Evolutionary conservation across 2,113 vertebrate species (phyloP), one percentile per base, ranked within the genome.

Genomic region (Aspidoscelis tigris): DNA sequence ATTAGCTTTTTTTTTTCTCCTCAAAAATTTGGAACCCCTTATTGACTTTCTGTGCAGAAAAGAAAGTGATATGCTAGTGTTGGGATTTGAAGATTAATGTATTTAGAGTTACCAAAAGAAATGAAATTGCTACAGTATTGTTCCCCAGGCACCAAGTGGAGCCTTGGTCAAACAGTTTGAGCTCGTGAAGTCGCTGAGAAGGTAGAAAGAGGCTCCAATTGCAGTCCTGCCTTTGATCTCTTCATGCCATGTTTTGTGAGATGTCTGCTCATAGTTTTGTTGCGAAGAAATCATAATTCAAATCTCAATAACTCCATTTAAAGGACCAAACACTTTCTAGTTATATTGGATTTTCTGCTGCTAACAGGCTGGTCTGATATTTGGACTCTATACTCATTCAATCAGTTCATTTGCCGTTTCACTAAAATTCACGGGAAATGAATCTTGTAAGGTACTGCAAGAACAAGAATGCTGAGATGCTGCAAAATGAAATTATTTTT

Each of bases 251-350:
- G 47, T 58, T 33, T 91, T 68, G 73, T 73, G 82, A 81, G 84
- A 84, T 71, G 88, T 88, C 47, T 87, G 71, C 72, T 81, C 85
- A 53, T 58, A 74, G 41, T 86, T 87, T 50, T 80, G 66, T 87
- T 64, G 88, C 65, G n/a, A 82, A 55, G 88, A 79, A 87, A 68
- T 6, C 88, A 50, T 26, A 82, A 90, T 85, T 88, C 76, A 77
- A 82, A 85, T 21, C 47, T 58, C 64, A 24, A 82, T 88, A 87
- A 76, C 88, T 87, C 10, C 82, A 58, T 47, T 72, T 4, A 7
- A 72, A 78, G 78, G 78, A 64, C 83, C 88, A 58, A 83, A 79
- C 75, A 72, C 55, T 81, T 78, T 82, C 79, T 78, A 7, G 74
- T 81, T 65, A 71, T 47, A 66, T 0, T 75, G 84, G 78, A 87